A percentile compares a stretch with the other conserved stretches of the same genome.
Conservation (phyloP, 2,888 invertebrate species). For the Acronicta leporina region DNA sequence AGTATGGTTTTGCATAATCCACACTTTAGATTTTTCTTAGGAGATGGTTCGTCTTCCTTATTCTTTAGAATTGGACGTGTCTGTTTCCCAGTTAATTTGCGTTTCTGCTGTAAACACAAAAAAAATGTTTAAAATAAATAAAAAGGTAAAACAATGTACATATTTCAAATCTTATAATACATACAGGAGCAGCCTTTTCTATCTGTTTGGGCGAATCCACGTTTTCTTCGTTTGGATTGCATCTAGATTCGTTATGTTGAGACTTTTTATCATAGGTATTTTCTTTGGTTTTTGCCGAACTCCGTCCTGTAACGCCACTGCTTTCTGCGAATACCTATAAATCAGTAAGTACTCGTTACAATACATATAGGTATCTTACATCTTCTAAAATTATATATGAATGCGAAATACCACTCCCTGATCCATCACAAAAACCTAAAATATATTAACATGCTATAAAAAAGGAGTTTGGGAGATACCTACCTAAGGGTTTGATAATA, state of each 20-base stretch:
- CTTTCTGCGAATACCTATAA: conserved; percentile 19
- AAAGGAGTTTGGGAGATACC: too few relatives aligned
- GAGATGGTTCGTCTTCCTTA: conserved; percentile 21
- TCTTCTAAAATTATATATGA: too few relatives aligned
- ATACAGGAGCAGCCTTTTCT: conserved; percentile 21
- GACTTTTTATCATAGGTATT: neutral
- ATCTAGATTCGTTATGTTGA: conserved; percentile 6
- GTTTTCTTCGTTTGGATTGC: conserved; percentile 6
- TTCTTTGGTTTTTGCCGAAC: neutral
- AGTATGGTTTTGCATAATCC: conserved; percentile 62
- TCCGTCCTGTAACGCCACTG: neutral
- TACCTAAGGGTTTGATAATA: too few relatives aligned
- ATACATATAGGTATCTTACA: too few relatives aligned
- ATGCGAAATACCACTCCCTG: too few relatives aligned
- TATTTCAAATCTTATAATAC: neutral
- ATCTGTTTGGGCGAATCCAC: conserved; percentile 1
- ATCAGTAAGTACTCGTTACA: conserved; percentile 9
- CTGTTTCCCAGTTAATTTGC: conserved; percentile 11
- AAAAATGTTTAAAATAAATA: neutral
- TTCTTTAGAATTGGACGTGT: neutral
- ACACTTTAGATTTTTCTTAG: conserved; percentile 64
- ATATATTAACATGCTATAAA: too few relatives aligned
- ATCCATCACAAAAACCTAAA: too few relatives aligned
- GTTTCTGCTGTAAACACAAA: conserved; percentile 41
- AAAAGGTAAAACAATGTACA: neutral